Evolutionary conservation across 2,113 vertebrate species (phyloP).

Genomic region (Cyanoderma ruficeps): DNA sequence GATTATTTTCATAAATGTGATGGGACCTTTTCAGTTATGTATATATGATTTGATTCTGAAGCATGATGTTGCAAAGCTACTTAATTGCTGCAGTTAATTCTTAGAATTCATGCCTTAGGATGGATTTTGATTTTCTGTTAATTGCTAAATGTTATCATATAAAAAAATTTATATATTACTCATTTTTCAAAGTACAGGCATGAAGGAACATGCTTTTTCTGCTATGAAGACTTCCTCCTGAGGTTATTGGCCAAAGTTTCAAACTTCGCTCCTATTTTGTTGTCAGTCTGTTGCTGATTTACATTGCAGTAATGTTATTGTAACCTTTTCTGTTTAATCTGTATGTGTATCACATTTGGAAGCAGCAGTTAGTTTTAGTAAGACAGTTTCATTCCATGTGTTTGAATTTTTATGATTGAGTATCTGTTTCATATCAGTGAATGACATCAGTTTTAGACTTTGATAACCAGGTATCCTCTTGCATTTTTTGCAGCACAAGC

Average conservation of each 20-base stretch:
- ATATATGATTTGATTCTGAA: conserved; percentile 64
- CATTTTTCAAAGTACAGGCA: conserved; percentile 68
- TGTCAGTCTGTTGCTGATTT: conserved; percentile 55
- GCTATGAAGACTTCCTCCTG: conserved; percentile 67
- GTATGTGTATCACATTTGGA: conserved; percentile 56
- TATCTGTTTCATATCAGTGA: conserved; percentile 31
- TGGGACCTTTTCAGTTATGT: conserved; percentile 67
- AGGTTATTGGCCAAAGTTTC: conserved; percentile 66
- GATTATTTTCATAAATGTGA: conserved; percentile 70
- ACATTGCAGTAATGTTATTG: conserved; percentile 36
- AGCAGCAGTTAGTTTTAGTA: conserved; percentile 58
- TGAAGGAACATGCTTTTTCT: conserved; percentile 74
- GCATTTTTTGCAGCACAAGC: conserved; percentile 53
- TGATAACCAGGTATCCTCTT: conserved; percentile 12
- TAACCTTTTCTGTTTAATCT: conserved; percentile 65
- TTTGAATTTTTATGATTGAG: conserved; percentile 47
- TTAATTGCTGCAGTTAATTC: conserved; percentile 67
- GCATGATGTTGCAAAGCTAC: conserved; percentile 61
- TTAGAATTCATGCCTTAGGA: conserved; percentile 69
- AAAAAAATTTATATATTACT: conserved; percentile 41
- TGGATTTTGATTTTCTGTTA: conserved; percentile 68
- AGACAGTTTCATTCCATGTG: conserved; percentile 67
- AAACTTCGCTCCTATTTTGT: conserved; percentile 53
- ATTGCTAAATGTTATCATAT: conserved; percentile 51
- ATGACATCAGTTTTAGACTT: conserved; percentile 4